These are phyloP conservation scores for Drosophila nannoptera DNA, from an alignment of 1,140 invertebrate species.

Conservation along the genomic window DNA sequence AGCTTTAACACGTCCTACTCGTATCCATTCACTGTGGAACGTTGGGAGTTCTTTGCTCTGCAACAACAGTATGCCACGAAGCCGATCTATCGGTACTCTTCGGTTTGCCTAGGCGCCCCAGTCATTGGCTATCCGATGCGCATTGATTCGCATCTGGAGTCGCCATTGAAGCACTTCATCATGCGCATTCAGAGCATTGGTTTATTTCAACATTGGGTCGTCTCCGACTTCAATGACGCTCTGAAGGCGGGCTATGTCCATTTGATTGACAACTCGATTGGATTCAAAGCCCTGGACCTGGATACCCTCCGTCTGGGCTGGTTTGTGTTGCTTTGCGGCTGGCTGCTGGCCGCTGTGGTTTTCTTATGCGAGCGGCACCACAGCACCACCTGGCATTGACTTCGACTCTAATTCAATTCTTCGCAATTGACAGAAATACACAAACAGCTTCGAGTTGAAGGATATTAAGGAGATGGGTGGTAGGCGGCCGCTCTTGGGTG, in stretches of 20 bases:
- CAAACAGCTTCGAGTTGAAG: conserved; percentile 32
- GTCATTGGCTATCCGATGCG: conserved; percentile 69
- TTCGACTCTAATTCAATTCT: conserved; percentile 72
- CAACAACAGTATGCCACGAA: conserved; percentile 69
- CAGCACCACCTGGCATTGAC: conserved; percentile 50
- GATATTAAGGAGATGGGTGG: conserved; percentile 40
- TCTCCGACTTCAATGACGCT: conserved; percentile 68
- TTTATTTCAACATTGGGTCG: conserved; percentile 55
- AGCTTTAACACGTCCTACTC: conserved; percentile 61
- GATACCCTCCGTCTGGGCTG: conserved; percentile 53
- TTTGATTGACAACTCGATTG: conserved; percentile 52
- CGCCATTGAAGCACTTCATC: conserved; percentile 56
- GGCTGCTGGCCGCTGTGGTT: conserved; percentile 27
- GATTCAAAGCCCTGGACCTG: conserved; percentile 58
- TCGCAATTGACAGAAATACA: conserved; percentile 72
- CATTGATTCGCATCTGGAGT: conserved; percentile 58
- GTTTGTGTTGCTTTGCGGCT: conserved; percentile 43
- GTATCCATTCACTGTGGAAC: conserved; percentile 68
- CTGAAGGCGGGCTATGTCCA: conserved; percentile 59
- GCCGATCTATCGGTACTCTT: conserved; percentile 63
- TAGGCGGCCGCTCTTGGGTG: not conserved
- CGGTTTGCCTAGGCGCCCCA: conserved; percentile 64
- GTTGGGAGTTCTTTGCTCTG: conserved; percentile 63
- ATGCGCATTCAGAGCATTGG: conserved; percentile 60
- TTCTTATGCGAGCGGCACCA: conserved; percentile 27